Percentiles rank a stretch among this genome's conserved stretches.
Evolutionary conservation across 1,140 invertebrate species (phyloP).

Genomic region (Listronotus bonariensis): DNA sequence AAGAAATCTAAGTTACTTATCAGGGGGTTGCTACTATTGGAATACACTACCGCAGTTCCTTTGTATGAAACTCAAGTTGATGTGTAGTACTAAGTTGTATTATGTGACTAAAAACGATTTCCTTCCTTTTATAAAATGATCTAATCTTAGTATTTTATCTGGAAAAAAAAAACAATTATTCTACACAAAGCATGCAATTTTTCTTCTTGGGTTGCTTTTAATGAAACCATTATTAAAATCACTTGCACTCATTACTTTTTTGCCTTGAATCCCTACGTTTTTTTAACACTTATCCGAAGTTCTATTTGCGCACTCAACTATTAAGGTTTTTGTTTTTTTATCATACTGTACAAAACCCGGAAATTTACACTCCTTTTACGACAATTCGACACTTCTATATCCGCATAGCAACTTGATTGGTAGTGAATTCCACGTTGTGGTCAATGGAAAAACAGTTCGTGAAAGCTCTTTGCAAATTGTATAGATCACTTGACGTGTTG

Average conservation of each 20-base stretch:
- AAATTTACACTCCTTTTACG: constrained; percentile 30
- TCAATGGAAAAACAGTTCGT: constrained; percentile 65
- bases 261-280: constrained; percentile 63
- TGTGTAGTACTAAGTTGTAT: no score
- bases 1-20: no score
- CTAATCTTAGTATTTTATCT: no score
- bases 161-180: constrained; percentile 9
- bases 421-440: constrained; percentile 63
- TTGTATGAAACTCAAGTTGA: no score
- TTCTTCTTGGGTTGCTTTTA: constrained; percentile 12
- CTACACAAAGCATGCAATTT: constrained; percentile 15
- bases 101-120: no score
- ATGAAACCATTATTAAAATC: constrained; percentile 68
- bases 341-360: constrained; percentile 61
- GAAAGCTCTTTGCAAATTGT: constrained; percentile 70
- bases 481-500: constrained; percentile 65
- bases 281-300: constrained; percentile 64
- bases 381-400: constrained; percentile 57
- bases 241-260: constrained; percentile 63
- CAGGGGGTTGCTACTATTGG: no score
- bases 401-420: constrained; percentile 66
- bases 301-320: constrained; percentile 63
- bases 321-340: constrained; percentile 58
- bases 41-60: no score
- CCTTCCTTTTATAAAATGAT: no score